Percentiles rank a stretch among this genome's conserved stretches.
Evolutionary conservation across 2,113 vertebrate species (phyloP).

Genomic region (Shinisaurus crocodilurus): DNA sequence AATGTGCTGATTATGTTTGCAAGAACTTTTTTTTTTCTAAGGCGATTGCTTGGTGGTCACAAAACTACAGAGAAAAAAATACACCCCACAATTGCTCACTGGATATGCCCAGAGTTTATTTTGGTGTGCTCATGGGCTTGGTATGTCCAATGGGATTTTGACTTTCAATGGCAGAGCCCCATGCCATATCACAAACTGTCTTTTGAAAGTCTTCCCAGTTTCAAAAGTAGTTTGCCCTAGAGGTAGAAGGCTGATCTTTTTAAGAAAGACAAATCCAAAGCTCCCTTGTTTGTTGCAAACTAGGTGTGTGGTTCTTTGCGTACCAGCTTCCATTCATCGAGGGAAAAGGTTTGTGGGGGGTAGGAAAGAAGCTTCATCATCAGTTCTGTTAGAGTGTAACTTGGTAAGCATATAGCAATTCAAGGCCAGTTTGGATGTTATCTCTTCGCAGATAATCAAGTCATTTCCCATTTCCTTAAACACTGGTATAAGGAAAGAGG

Average conservation of each 20-base stretch:
- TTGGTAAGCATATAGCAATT: background rate
- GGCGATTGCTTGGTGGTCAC: background rate
- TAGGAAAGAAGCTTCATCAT: background rate
- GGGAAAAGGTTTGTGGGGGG: background rate
- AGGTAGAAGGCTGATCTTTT: background rate
- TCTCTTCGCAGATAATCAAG: background rate
- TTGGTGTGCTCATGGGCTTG: background rate
- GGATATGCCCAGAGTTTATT: background rate
- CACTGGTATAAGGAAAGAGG: background rate
- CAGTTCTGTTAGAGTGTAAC: background rate
- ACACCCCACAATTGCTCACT: background rate
- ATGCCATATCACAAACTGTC: background rate
- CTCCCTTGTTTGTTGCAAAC: background rate
- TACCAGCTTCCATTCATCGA: too few relatives aligned
- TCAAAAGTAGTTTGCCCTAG: background rate
- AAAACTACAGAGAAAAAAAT: background rate
- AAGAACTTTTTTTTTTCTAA: background rate
- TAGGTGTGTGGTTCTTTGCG: background rate
- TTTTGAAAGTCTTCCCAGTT: background rate
- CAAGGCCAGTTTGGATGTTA: background rate
- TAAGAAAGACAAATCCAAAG: background rate
- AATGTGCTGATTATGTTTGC: background rate
- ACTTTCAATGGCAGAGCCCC: background rate
- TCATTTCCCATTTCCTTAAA: background rate
- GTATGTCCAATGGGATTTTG: background rate